These are phyloP conservation scores for zebrafish (Danio rerio) DNA, from an alignment of 2,113 vertebrate genomes.

Conservation along the genomic window GRCz12tu NC_133200.1:9634001-9634500, in stretches of 20 bases:
- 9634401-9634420: neutral
- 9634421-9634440: conserved; percentile 1
- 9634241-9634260: conserved; percentile 98
- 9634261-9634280: conserved; percentile 96
- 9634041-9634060: too few species aligned
- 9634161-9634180: neutral
- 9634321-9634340: conserved; percentile 84
- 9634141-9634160: too few species aligned
- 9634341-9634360: conserved; percentile 69
- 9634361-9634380: neutral
- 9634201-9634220: conserved; percentile 69
- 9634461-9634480: conserved; percentile 24
- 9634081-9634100: too few species aligned
- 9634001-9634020: too few species aligned
- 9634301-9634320: conserved; percentile 93
- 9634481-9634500: neutral
- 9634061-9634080: too few species aligned
- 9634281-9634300: conserved; percentile 89
- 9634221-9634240: conserved; percentile 92
- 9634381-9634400: neutral
- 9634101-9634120: too few species aligned
- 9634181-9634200: neutral
- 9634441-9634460: neutral
- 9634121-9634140: too few species aligned
- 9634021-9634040: too few species aligned